A percentile compares a stretch with the other conserved stretches of the same genome.
phyloP scores from a whole-genome alignment of 1,140 invertebrate species.

The Anoplophora glabripennis region DNA sequence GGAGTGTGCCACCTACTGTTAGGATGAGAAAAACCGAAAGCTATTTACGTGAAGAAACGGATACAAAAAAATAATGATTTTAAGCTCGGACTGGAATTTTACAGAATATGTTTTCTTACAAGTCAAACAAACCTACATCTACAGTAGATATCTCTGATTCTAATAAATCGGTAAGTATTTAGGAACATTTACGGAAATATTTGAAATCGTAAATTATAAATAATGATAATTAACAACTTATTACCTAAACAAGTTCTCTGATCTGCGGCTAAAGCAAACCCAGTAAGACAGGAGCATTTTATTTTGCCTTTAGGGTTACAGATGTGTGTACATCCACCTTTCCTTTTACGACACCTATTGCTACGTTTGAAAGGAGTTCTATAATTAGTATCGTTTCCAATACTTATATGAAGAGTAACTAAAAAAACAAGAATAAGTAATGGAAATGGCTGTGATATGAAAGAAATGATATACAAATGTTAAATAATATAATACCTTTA shows the following conservation, averaged over 20 bases:
- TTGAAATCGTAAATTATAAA: background rate
- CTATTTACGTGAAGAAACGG: too few relatives aligned
- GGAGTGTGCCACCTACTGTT: too few relatives aligned
- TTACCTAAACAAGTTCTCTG: constrained; percentile 2
- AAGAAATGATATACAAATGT: background rate
- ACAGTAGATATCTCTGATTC: background rate
- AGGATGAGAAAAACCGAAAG: too few relatives aligned
- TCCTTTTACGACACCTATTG: constrained; percentile 1
- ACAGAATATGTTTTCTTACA: too few relatives aligned
- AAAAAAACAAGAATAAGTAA: too few relatives aligned
- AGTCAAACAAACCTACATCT: too few relatives aligned
- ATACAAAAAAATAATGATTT: too few relatives aligned
- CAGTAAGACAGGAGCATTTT: constrained; percentile 2
- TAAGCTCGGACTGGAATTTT: too few relatives aligned
- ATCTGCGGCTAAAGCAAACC: background rate
- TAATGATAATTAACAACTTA: background rate
- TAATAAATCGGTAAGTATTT: background rate
- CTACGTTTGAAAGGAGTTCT: background rate
- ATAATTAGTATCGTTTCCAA: background rate
- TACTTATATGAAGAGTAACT: too few relatives aligned
- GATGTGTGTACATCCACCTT: background rate
- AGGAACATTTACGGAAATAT: background rate
- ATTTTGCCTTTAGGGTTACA: constrained; percentile 2
- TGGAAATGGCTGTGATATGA: background rate
- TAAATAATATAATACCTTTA: background rate